phyloP scores from a whole-genome alignment of 2,888 invertebrate genomes.

The Homarus gammarus region DNA sequence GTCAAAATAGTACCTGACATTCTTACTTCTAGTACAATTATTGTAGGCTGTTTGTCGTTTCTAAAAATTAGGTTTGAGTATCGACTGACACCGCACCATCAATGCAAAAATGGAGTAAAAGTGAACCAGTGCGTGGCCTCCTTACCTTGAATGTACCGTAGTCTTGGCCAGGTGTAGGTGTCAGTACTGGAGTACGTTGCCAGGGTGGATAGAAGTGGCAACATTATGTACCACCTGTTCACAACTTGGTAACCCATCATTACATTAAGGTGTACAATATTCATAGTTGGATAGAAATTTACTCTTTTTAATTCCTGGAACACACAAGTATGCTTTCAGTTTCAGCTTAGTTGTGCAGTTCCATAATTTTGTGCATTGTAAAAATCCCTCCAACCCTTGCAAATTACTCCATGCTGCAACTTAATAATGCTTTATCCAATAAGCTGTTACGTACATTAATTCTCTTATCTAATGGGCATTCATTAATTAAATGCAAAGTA shows the following conservation, averaged over 20 bases:
- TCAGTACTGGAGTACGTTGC: slow-evolving; percentile 68
- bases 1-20: slow-evolving; percentile 66
- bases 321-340: slow-evolving; percentile 35
- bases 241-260: slow-evolving; percentile 2
- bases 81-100: slow-evolving; percentile 58
- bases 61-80: slow-evolving; percentile 52
- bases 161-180: slow-evolving; percentile 69
- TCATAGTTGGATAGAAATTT: slow-evolving; percentile 6
- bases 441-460: slow-evolving; percentile 72
- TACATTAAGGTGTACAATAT: not conserved
- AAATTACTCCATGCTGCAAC: slow-evolving; percentile 71
- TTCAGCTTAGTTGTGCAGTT: slow-evolving; percentile 51
- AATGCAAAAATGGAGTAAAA: slow-evolving; percentile 67
- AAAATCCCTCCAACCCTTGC: slow-evolving; percentile 59
- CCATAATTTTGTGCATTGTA: slow-evolving; percentile 22
- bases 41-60: slow-evolving; percentile 48
- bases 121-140: slow-evolving; percentile 72
- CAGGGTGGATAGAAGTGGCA: slow-evolving; percentile 45
- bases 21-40: slow-evolving; percentile 67
- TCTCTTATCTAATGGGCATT: slow-evolving; percentile 70
- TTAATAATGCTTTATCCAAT: slow-evolving; percentile 70
- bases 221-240: slow-evolving; percentile 18
- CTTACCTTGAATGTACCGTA: slow-evolving; percentile 68
- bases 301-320: slow-evolving; percentile 16
- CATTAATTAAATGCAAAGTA: slow-evolving; percentile 75